Percentiles rank a stretch among this genome's conserved stretches.
These are phyloP conservation scores for Bombylius discolor DNA, from an alignment of 2,888 invertebrate genomes.

Conservation along the genomic window DNA sequence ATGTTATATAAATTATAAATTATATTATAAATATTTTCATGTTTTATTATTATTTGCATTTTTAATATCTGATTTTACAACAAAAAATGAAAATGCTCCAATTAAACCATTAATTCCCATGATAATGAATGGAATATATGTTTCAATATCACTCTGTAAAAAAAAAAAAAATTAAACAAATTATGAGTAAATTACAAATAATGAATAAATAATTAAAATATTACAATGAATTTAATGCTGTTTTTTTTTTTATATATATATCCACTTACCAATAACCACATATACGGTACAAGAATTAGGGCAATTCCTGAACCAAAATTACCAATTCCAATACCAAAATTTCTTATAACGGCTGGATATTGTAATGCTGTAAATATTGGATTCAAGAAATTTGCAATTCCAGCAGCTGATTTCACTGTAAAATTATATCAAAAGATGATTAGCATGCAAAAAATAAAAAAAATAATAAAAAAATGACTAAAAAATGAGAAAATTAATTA, in stretches of 20 bases:
- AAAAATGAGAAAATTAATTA: no score
- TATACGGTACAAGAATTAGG: conserved; percentile 61
- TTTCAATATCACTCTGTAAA: not conserved
- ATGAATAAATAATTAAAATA: not conserved
- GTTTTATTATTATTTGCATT: not conserved
- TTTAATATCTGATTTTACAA: not conserved
- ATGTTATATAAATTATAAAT: no score
- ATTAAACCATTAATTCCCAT: conserved; percentile 40
- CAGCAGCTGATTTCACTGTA: conserved; percentile 57
- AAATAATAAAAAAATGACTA: not conserved
- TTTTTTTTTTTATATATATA: not conserved
- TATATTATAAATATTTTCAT: no score
- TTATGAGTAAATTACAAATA: not conserved
- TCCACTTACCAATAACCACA: conserved; percentile 64
- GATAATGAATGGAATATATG: conserved; percentile 37
- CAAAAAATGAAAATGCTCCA: conserved; percentile 37
- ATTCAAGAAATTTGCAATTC: conserved; percentile 63
- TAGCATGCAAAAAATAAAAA: not conserved
- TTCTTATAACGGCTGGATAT: conserved; percentile 56
- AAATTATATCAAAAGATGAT: not conserved
- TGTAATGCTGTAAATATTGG: conserved; percentile 61
- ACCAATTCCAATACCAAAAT: conserved; percentile 58
- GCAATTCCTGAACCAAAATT: conserved; percentile 66
- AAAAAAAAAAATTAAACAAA: not conserved
- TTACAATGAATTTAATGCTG: not conserved